Base-by-base conservation (phyloP, 2,888 invertebrate genomes). In the Lysandra coridon region DNA sequence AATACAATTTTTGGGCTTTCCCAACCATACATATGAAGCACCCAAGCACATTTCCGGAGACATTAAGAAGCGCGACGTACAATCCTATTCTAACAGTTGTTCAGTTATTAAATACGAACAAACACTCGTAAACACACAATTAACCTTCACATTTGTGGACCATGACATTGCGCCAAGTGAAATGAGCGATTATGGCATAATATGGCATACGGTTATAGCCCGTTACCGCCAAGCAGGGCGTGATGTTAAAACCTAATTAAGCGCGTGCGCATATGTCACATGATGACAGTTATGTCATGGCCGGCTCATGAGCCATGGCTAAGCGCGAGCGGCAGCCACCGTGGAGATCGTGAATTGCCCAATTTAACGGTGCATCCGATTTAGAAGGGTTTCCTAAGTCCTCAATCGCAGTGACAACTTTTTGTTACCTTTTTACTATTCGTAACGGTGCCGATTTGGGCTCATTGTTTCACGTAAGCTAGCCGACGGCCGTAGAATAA, bases 331-430 rank as follows among this genome's bases (percentile, higher is more conserved):
- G 85, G 87, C 91, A 92, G 85, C 88, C 87, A 90, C 91, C 91
- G 91, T 90, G 85, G 85, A 80, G 83, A 84, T 88, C 62, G 88
- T 86, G 87, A 93, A 93, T 91, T 91, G 90, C 87, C 91, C 91
- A 93, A 93, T 93, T 93, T 93, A 93, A 93, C 93, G 92, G 93
- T 91, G 89, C 88, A 88, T 79, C 82, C 83, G 80, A 78, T 78
- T 80, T 80, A 79, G 44, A 76, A 80, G 78, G 79, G 80, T 81
- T 83, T 82, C 81, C 81, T 80, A 78, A 78, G 77, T 80, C 77
- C 64, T 69, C 69, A 73, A 60, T 69, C 69, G 44, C 49, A 53
- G 77, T 78, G 77, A 69, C 53, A 53, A 73, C 14, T 57, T 78
- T 76, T 76, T 76, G 49, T 53, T 5, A 44, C 76, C 57, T 76